A percentile compares a stretch with the other conserved stretches of the same genome.
These are phyloP conservation scores for Tholera decimalis DNA, from an alignment of 2,888 invertebrate species.

Conservation along the genomic window DNA sequence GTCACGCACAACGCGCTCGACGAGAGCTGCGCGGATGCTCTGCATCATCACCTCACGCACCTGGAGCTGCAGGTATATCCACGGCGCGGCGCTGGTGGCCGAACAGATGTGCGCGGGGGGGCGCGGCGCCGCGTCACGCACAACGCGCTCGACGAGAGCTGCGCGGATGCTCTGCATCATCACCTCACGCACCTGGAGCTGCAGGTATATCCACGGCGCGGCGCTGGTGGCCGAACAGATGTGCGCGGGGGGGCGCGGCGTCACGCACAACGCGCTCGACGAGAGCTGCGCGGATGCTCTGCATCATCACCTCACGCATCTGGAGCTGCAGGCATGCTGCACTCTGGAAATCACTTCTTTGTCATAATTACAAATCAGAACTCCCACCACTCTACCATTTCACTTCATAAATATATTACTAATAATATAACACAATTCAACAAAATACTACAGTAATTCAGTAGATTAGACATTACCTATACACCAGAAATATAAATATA, in stretches of 20 bases:
- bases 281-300: slow-evolving; percentile 98
- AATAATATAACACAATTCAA: no score
- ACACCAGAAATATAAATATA: no score
- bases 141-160: slow-evolving; percentile 98
- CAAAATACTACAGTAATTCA: no score
- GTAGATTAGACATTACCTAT: no score
- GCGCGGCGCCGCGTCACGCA: slow-evolving; percentile 96
- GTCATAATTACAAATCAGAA: no score
- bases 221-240: slow-evolving; percentile 98
- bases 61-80: slow-evolving; percentile 98
- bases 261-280: slow-evolving; percentile 97
- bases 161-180: slow-evolving; percentile 96
- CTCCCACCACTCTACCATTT: no score
- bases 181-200: slow-evolving; percentile 96
- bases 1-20: slow-evolving; percentile 97
- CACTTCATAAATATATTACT: no score
- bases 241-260: slow-evolving; percentile 93
- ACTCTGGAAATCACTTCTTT: no score
- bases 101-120: slow-evolving; percentile 95
- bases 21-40: slow-evolving; percentile 98
- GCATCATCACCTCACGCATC: slow-evolving; percentile 95
- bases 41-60: slow-evolving; percentile 96
- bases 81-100: slow-evolving; percentile 98
- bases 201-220: slow-evolving; percentile 99
- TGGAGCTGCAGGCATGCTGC: slow-evolving; percentile 88